Evolutionary conservation across 2,888 invertebrate species (phyloP), one percentile per base, ranked within the genome.

Genomic region (Clostera curtula): DNA sequence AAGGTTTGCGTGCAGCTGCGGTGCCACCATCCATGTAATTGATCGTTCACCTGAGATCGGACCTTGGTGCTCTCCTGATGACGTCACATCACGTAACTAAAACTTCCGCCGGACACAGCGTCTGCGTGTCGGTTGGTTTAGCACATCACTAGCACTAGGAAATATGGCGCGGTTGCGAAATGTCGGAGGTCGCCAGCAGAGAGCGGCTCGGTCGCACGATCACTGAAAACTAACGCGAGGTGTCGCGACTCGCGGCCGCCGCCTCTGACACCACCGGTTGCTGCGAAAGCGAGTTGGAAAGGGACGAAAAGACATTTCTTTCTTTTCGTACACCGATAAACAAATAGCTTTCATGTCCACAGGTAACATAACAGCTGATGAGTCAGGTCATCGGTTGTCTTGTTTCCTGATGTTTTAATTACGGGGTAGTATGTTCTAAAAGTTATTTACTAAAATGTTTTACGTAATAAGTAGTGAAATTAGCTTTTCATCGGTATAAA

Each of bases 91-190:
- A 49, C 49, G 35, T 48, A 47, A 43, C 50, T 31, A 49, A 52
- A 51, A 64, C 60, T 61, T 66, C 70, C 64, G 57, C 42, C 57
- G 60, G 58, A 56, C 54, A 49, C 43, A 34, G 39, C 34, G 29
- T 49, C 52, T 40, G 43, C n/a, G n/a, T n/a, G n/a, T n/a, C n/a
- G n/a, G 53, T 56, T 48, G 56, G 52, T 51, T 71, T 61, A 58
- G 56, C 71, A 74, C 72, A 68, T 58, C 79, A 77, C 77, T 68
- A 68, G 49, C 77, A 80, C 80, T 66, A 67, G 68, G 63, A 67
- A 68, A 67, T 56, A 54, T 56, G 49, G 52, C 57, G 56, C 55
- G 47, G 52, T 70, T 65, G 60, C 61, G 62, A 68, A 67, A 68
- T 37, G 54, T 34, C 63, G 56, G 73, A 76, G 74, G 75, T 77